Base-by-base conservation (phyloP, 2,113 vertebrate species). In the Emberiza fucata region DNA sequence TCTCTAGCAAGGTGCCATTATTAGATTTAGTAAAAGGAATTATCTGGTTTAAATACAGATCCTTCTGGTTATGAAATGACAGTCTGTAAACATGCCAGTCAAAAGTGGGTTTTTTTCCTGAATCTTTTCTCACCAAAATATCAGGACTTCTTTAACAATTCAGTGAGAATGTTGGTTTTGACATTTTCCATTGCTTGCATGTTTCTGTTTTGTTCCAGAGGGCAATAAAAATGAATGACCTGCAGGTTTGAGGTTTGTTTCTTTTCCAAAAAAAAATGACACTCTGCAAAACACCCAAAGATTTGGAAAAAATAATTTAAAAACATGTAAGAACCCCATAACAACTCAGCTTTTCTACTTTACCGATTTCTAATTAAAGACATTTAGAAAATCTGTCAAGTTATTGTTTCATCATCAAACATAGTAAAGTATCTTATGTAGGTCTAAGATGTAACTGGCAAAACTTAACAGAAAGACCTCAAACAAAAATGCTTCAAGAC, bases 141-240 rank as follows among this genome's bases (percentile, higher is more conserved):
- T 86, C 70, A 72, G 75, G 70, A 42, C 39, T 87, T 95, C 29
- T 76, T 89, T 50, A 94, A 77, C 54, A 87, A 82, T 82, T 79
- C 87, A 64, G 18, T 57, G 45, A 61, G 92, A 94, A 82, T 53
- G 61, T 78, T 92, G 60, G 4, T 29, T 90, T 94, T 95, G 84
- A 94, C 54, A 83, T 95, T 94, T 95, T 82, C 75, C 84, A 95
- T 82, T 54, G 42, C 47, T 91, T 89, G 23, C 40, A 44, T 70
- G 51, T 95, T 95, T 95, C 87, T 85, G 51, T 22, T 93, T 83
- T 91, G 61, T 92, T 91, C 85, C 81, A 96, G 71, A 83, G 75
- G 60, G 79, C 71, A 95, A 96, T 95, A 91, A 95, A 95, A 94
- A 77, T 13, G 71, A 94, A 91, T 73, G 87, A 95, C 79, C 90